A percentile compares a stretch with the other conserved stretches of the same genome.
phyloP scores from a whole-genome alignment of 2,888 invertebrate genomes.

The Galeopsomyia nigrocyanea region DNA sequence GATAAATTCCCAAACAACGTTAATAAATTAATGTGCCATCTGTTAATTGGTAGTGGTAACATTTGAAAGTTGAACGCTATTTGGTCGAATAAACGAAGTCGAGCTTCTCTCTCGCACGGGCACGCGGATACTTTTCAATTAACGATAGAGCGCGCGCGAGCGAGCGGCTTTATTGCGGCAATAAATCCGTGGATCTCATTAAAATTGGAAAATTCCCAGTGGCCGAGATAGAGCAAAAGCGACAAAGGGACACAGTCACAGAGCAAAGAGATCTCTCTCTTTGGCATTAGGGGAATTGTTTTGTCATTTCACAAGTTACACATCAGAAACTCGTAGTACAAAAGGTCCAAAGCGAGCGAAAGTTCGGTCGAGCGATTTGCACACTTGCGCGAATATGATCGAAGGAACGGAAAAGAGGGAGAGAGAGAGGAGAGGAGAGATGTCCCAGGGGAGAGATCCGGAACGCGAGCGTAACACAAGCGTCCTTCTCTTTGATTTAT shows the following conservation, averaged over 20 bases:
- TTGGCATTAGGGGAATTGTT: constrained; percentile 47
- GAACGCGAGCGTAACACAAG: constrained; percentile 51
- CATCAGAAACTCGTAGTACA: constrained; percentile 23
- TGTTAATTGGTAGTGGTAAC: too few species aligned
- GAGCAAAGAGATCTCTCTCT: background rate
- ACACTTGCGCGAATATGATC: too few species aligned
- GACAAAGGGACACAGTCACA: constrained; percentile 35
- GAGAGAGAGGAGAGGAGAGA: background rate
- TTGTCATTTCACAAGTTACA: constrained; percentile 48
- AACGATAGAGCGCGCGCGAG: constrained; percentile 18
- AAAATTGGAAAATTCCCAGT: constrained; percentile 49
- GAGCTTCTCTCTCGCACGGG: background rate
- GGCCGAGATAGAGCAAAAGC: constrained; percentile 7
- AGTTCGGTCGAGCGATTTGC: constrained; percentile 32
- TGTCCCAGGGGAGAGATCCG: constrained; percentile 61
- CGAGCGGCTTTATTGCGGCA: constrained; percentile 41
- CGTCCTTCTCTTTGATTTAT: constrained; percentile 68
- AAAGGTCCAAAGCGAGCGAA: background rate
- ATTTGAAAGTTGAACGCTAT: too few species aligned
- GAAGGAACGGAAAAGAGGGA: constrained; percentile 18
- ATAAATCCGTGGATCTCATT: constrained; percentile 49
- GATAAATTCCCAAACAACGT: too few species aligned
- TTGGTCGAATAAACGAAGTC: background rate
- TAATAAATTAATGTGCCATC: too few species aligned
- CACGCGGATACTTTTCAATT: constrained; percentile 44